Percentiles rank a stretch among this genome's conserved stretches.
Evolutionary conservation across 1,140 invertebrate genomes (phyloP).

Genomic region (Calycopis cecrops): DNA sequence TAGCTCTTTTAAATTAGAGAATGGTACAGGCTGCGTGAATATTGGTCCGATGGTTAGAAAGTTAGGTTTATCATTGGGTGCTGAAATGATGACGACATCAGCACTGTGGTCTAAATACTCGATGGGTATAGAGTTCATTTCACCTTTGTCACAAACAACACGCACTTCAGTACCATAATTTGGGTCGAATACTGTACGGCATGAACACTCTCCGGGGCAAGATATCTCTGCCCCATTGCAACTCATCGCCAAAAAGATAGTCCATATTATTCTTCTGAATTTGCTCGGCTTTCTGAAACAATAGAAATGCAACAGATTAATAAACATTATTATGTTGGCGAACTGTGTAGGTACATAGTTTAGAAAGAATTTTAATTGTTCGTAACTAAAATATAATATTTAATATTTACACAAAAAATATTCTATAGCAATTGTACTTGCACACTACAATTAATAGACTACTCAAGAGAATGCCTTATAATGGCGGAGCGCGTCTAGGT

Average conservation of each 20-base stretch:
- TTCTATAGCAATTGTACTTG: too few relatives aligned
- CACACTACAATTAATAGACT: too few relatives aligned
- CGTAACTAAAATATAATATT: too few relatives aligned
- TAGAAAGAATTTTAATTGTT: too few relatives aligned
- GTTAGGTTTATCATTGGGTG: conserved; percentile 79
- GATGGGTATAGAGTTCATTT: conserved; percentile 78
- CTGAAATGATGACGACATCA: conserved; percentile 81
- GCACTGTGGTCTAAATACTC: conserved; percentile 77
- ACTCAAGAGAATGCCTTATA: too few relatives aligned
- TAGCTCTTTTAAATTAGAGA: conserved; percentile 82
- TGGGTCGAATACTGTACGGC: conserved; percentile 29
- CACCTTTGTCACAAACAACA: conserved; percentile 74
- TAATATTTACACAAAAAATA: too few relatives aligned
- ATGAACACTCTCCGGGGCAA: conserved; percentile 52
- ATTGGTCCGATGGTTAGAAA: conserved; percentile 84
- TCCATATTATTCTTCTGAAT: conserved; percentile 22
- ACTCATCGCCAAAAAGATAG: conserved; percentile 19
- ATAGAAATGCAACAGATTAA: conserved; percentile 23
- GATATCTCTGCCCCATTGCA: conserved; percentile 35
- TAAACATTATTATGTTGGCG: neutral
- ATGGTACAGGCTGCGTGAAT: conserved; percentile 76
- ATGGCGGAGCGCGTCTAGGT: too few relatives aligned
- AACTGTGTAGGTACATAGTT: too few relatives aligned
- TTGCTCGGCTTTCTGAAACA: conserved; percentile 44
- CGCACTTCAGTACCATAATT: conserved; percentile 34